These are phyloP conservation scores for Gymnocypris eckloni DNA, from an alignment of 2,797 vertebrate genomes.

Conservation along the genomic window DNA sequence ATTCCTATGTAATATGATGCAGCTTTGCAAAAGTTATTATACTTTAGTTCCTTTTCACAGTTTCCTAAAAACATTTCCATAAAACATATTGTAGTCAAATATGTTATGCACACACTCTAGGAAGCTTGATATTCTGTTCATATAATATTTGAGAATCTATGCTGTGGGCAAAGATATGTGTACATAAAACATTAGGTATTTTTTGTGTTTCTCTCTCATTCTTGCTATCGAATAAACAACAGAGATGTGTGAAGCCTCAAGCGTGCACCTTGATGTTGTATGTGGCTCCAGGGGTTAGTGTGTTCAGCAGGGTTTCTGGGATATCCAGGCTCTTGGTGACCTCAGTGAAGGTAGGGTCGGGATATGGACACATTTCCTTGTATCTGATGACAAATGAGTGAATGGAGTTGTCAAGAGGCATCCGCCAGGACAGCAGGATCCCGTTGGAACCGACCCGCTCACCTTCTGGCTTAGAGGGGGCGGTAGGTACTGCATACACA, in stretches of 20 bases:
- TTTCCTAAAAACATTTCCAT: not conserved
- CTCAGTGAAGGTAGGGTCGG: slow-evolving; percentile 84
- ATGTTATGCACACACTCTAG: not conserved
- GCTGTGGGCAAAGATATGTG: too few species aligned
- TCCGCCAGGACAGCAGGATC: slow-evolving; percentile 91
- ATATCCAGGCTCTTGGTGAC: slow-evolving; percentile 81
- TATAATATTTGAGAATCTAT: not conserved
- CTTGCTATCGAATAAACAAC: slow-evolving; percentile 1
- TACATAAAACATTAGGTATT: not conserved
- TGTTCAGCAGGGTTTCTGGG: slow-evolving; percentile 90
- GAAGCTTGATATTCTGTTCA: not conserved
- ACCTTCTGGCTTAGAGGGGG: slow-evolving; percentile 84
- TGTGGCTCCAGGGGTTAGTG: slow-evolving; percentile 91
- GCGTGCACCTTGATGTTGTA: slow-evolving; percentile 80
- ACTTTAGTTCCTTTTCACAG: not conserved
- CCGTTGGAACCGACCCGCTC: slow-evolving; percentile 94
- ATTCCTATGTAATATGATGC: not conserved
- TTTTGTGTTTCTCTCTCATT: not conserved
- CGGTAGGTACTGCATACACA: slow-evolving; percentile 77
- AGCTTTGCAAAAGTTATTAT: not conserved
- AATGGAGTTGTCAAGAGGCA: slow-evolving; percentile 78
- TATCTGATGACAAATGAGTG: slow-evolving; percentile 89
- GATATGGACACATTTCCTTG: slow-evolving; percentile 94
- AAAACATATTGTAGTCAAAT: not conserved
- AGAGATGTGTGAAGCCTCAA: not conserved